A percentile compares a stretch with the other conserved stretches of the same genome.
phyloP scores from a whole-genome alignment of 2,113 vertebrate species.

The Haplochromis vanheusdeni region DNA sequence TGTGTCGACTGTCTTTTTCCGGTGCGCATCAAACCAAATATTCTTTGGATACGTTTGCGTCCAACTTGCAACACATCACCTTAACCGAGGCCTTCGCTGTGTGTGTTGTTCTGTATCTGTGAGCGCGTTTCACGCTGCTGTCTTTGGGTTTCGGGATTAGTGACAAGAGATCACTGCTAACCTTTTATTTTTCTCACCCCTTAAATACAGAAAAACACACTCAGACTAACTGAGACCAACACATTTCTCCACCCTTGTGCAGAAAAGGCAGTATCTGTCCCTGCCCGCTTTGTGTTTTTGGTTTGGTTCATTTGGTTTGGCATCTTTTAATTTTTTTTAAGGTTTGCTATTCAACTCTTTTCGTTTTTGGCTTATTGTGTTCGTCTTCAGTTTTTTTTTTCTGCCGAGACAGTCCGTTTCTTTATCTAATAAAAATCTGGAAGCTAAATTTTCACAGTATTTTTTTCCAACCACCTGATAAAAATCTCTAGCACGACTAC shows the following conservation, averaged over 20 bases:
- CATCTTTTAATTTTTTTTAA: neutral
- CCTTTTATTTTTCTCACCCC: neutral
- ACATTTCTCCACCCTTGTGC: conserved; percentile 2
- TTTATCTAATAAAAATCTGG: conserved; percentile 76
- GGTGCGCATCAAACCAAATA: conserved; percentile 54
- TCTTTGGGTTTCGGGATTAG: neutral
- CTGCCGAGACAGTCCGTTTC: conserved; percentile 64
- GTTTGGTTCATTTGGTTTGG: conserved; percentile 66
- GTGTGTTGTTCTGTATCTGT: neutral
- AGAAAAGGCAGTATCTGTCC: conserved; percentile 5
- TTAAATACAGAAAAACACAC: conserved; percentile 9
- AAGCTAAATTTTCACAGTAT: conserved; percentile 82
- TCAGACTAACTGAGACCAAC: conserved; percentile 21
- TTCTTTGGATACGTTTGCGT: conserved; percentile 59
- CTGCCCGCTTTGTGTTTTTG: conserved; percentile 41
- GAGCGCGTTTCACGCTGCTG: neutral
- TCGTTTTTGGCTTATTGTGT: conserved; percentile 63
- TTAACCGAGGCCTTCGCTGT: conserved; percentile 16
- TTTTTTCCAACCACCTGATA: conserved; percentile 81
- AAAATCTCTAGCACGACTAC: conserved; percentile 80
- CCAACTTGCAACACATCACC: conserved; percentile 17
- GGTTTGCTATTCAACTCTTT: conserved; percentile 44
- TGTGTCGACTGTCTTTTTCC: conserved; percentile 42
- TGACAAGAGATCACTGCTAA: conserved; percentile 1
- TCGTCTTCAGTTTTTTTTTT: conserved; percentile 42